phyloP scores from a whole-genome alignment of 2,113 vertebrate genomes.

The Onychorhynchus coronatus region DNA sequence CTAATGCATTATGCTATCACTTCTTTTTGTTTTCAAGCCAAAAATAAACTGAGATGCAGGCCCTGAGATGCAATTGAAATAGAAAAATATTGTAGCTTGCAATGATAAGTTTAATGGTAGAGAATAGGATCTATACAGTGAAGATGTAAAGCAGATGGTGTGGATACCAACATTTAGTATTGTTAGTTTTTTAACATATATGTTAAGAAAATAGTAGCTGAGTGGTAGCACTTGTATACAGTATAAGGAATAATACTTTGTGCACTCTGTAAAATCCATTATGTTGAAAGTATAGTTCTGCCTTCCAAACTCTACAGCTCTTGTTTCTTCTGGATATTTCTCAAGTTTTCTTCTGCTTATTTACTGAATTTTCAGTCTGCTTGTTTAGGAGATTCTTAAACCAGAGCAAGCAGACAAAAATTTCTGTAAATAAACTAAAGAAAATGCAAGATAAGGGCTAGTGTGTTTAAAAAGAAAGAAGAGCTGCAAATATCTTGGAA shows the following conservation, averaged over 20 bases:
- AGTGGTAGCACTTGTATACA: neutral
- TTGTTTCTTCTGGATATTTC: constrained; percentile 53
- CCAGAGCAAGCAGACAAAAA: constrained; percentile 31
- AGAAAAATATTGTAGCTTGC: neutral
- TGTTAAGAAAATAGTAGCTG: neutral
- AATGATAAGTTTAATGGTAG: neutral
- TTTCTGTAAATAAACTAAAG: constrained; percentile 35
- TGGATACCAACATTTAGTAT: neutral
- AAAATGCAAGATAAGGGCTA: constrained; percentile 49
- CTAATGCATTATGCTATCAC: neutral
- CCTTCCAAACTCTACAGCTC: neutral
- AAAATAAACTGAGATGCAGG: neutral
- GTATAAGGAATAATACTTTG: neutral
- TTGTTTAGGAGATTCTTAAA: constrained; percentile 64
- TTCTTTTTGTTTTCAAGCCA: neutral
- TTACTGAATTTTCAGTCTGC: constrained; percentile 58
- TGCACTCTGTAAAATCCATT: neutral
- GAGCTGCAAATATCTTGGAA: neutral
- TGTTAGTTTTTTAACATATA: neutral
- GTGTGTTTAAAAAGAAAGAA: constrained; percentile 20
- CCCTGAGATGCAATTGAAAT: neutral
- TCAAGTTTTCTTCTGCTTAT: constrained; percentile 44
- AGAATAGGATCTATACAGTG: neutral
- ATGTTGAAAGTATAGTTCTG: constrained; percentile 23
- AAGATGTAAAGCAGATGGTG: neutral